Base-by-base conservation (phyloP, 1,140 invertebrate genomes). In the Dendrolimus kikuchii region DNA sequence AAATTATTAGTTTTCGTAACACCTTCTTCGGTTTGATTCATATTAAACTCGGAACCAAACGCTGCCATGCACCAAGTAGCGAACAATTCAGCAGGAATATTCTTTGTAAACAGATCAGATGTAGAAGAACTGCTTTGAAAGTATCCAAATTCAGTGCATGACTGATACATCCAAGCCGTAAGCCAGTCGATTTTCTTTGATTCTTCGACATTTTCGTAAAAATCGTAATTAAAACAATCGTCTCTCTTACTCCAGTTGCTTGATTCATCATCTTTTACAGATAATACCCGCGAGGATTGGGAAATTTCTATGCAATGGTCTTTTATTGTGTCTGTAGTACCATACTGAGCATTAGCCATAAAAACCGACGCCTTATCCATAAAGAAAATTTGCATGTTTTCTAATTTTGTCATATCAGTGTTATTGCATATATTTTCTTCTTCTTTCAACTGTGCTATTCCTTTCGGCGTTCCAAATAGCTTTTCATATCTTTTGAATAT, bases 101-200 rank as follows among this genome's bases (percentile, higher is more conserved):
- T 86, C 38, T 83, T 80, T 7, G 93, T 93, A 77, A 95, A 96
- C 0, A 92, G 91, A 50, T 94, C 92, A 80, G 65, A 74, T 0
- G 71, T 53, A 1, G 90, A 91, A 53, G 88, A 88, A 0, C 93
- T 90, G 1, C 91, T 92, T 78, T 94, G 93, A 77, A 90, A 96
- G 81, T 93, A 96, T 46, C 94, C 94, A 69, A 92, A 96, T 81
- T 96, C 95, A 7, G 91, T 92, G 82, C 95, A 96, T 0, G 93
- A 95, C 81, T 96, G 95, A 71, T 95, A 95, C 5, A 85, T 88
- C 95, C 95, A 96, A 5, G 69, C 55, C 4, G 62, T 54, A 38
- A 46, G 51, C 64, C 66, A 71, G 40, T 68, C 59, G 40, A 67
- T 57, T 37, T 71, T 49, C 51, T 60, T 67, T 43, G 54, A 67